Evolutionary conservation across 2,888 invertebrate genomes (phyloP), one percentile per base, ranked within the genome.

Genomic region (Sceliomorpha sp.): DNA sequence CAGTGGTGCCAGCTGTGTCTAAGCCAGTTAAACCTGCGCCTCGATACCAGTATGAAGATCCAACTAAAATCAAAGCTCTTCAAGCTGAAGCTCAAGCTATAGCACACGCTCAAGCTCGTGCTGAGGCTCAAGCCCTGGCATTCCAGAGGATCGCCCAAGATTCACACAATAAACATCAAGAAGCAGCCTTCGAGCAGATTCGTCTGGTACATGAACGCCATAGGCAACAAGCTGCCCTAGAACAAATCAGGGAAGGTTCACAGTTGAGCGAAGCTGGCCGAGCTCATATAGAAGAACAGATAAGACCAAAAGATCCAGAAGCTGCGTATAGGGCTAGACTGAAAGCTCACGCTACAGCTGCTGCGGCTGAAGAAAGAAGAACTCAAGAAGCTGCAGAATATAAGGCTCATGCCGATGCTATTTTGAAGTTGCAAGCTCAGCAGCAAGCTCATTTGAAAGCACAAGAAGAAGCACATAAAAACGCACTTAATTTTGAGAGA

Each of bases 371-470:
- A 12, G 84, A 83, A 1, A 78, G 88, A 7, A 72, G 85, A 2
- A 73, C 76, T n/a, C 84, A 88, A n/a, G 83, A 87, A 31, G 85
- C 82, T 1, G 76, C 83, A 0, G 88, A 85, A 45, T 82, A 83
- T 55, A 88, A 87, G 51, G 88, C 86, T 2, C 88, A 88, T 47
- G 76, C 85, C 0, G 88, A 88, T 20, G 88, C 88, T 0, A 86
- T 88, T 42, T 69, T 81, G 0, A 82, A 86, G 3, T 73, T 87
- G 0, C 85, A 88, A 36, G 85, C 82, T 2, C 86, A 86, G 42
- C 88, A 88, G 17, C 81, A 80, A 1, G 87, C 84, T 5, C 85
- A 86, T 14, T 47, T 88, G 0, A 82, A 78, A 12, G 81, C 82
- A 0, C 88, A 88, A 29, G 88, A 88, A 9, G 81, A 86, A 1